Evolutionary conservation across 1,140 invertebrate species (phyloP).

Genomic region (Drosophila watanabei): DNA sequence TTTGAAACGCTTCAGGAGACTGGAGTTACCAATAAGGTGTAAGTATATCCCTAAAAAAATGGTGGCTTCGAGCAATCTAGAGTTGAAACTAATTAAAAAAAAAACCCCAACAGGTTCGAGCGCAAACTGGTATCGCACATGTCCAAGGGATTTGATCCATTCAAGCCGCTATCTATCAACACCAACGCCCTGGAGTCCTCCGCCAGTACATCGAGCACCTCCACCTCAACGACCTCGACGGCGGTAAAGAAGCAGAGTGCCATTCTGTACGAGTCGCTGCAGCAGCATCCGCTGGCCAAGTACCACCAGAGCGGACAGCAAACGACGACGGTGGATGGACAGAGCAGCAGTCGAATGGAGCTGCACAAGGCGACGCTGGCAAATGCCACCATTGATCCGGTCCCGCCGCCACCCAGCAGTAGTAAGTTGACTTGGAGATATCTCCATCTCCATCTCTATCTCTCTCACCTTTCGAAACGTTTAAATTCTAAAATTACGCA

Average conservation of each 20-base stretch:
- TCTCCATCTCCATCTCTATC: neutral
- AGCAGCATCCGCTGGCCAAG: conserved; percentile 78
- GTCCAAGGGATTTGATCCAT: conserved; percentile 83
- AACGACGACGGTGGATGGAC: conserved; percentile 66
- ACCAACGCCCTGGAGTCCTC: conserved; percentile 63
- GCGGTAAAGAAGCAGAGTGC: conserved; percentile 73
- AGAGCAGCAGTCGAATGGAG: conserved; percentile 76
- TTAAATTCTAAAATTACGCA: neutral
- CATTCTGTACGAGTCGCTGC: conserved; percentile 80
- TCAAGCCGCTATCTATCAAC: conserved; percentile 82
- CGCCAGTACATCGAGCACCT: conserved; percentile 34
- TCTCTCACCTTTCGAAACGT: neutral
- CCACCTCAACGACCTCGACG: conserved; percentile 21
- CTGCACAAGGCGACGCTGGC: conserved; percentile 80
- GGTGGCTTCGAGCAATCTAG: neutral
- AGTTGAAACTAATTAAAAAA: neutral
- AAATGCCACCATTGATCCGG: conserved; percentile 67
- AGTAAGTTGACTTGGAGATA: conserved; percentile 1
- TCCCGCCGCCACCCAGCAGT: conserved; percentile 34
- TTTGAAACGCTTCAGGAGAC: conserved; percentile 81
- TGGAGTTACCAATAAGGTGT: conserved; percentile 85
- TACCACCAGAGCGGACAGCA: conserved; percentile 55
- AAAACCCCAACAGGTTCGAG: conserved; percentile 58
- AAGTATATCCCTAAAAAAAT: conserved; percentile 29
- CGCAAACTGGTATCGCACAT: conserved; percentile 82